A percentile compares a stretch with the other conserved stretches of the same genome.
Conservation (phyloP, 2,113 vertebrate species). For the Puffinus mauretanicus region DNA sequence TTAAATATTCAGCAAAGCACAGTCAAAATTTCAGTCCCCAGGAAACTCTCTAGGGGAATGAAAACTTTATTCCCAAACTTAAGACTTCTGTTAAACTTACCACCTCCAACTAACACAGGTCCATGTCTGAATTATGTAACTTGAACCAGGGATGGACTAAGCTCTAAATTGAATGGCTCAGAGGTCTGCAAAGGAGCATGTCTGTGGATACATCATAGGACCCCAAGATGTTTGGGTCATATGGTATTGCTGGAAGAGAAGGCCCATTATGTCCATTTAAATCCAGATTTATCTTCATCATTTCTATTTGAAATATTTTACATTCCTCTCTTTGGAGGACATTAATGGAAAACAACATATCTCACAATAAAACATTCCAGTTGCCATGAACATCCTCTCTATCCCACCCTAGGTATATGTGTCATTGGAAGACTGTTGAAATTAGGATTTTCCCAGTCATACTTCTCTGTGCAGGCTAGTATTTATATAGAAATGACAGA, state of each 20-base stretch:
- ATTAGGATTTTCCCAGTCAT: background rate
- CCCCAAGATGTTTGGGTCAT: background rate
- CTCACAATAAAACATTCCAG: background rate
- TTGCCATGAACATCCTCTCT: background rate
- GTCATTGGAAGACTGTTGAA: background rate
- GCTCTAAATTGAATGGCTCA: background rate
- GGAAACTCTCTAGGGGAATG: background rate
- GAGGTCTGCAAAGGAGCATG: background rate
- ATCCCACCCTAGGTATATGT: background rate
- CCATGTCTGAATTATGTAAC: accelerated
- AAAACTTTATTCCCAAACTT: background rate
- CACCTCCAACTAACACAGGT: background rate
- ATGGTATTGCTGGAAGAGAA: background rate
- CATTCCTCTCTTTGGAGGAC: background rate
- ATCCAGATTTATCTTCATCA: background rate
- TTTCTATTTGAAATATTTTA: background rate
- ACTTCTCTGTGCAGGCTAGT: background rate
- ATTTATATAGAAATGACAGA: background rate
- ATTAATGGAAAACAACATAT: background rate
- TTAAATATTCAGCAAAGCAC: background rate
- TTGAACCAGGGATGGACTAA: background rate
- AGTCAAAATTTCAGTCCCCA: background rate
- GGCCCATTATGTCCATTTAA: background rate
- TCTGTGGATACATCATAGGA: background rate
- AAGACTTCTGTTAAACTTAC: background rate